Evolutionary conservation across 2,797 vertebrate genomes (phyloP).

Genomic region (Kryptolebias ocellatus): DNA sequence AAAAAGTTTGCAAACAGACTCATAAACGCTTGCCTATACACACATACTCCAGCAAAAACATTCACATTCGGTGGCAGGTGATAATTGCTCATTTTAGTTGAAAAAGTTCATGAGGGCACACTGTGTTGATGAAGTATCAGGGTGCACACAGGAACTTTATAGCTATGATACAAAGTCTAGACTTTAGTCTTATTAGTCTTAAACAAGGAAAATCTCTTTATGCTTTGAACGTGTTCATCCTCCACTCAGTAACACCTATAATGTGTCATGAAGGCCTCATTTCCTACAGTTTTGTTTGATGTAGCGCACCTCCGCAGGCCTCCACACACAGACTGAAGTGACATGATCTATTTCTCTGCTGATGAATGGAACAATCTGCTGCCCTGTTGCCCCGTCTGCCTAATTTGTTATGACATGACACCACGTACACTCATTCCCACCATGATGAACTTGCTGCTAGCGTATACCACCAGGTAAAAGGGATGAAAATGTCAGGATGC

Average conservation of each 20-base stretch:
- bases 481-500: conserved; percentile 56
- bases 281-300: conserved; percentile 74
- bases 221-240: conserved; percentile 53
- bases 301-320: conserved; percentile 55
- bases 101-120: too few relatives aligned
- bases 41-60: too few relatives aligned
- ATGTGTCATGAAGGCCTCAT: conserved; percentile 75
- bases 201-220: conserved; percentile 34
- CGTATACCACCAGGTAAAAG: conserved; percentile 59
- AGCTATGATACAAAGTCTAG: too few relatives aligned
- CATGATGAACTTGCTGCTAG: conserved; percentile 62
- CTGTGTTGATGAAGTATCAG: too few relatives aligned
- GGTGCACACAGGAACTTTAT: too few relatives aligned
- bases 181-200: conserved; percentile 14
- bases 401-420: conserved; percentile 81
- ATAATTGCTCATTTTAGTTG: too few relatives aligned
- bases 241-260: conserved; percentile 70
- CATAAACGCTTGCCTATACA: too few relatives aligned
- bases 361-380: conserved; percentile 85
- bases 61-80: too few relatives aligned
- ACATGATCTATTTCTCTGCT: conserved; percentile 82
- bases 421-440: conserved; percentile 41
- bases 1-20: too few relatives aligned
- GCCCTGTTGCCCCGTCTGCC: conserved; percentile 81
- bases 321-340: conserved; percentile 60